A percentile compares a stretch with the other conserved stretches of the same genome.
phyloP scores from a whole-genome alignment of 2,888 invertebrate species.

The Cylindroiulus punctatus region DNA sequence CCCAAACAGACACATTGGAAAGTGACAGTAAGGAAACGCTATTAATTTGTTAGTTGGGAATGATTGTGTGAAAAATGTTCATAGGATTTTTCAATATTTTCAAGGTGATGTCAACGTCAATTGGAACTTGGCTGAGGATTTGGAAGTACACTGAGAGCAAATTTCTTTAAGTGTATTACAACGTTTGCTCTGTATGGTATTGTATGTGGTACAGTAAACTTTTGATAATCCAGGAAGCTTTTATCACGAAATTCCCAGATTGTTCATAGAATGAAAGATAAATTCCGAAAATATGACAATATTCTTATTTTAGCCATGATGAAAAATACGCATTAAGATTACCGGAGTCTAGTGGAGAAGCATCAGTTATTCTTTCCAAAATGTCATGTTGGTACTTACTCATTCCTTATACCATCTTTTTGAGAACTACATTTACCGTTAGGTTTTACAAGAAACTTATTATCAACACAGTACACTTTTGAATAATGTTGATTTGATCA shows the following conservation, averaged over 20 bases:
- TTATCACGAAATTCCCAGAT: too few species aligned
- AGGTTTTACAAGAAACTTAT: neutral
- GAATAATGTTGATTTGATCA: conserved; percentile 7
- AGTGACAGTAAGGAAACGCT: conserved; percentile 5
- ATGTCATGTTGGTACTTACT: neutral
- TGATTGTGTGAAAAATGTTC: neutral
- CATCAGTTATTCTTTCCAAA: neutral
- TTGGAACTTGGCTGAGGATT: conserved; percentile 26
- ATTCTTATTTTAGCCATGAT: too few species aligned
- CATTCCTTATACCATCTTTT: neutral
- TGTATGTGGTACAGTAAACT: neutral
- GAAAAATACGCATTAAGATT: too few species aligned
- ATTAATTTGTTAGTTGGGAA: neutral
- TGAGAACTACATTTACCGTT: neutral
- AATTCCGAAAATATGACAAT: too few species aligned
- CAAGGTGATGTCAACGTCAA: neutral
- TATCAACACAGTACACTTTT: neutral
- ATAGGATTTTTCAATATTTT: neutral
- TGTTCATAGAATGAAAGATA: too few species aligned
- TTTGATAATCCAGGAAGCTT: too few species aligned
- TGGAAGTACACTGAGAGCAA: conserved; percentile 13
- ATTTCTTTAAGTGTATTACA: neutral
- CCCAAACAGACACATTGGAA: conserved; percentile 1
- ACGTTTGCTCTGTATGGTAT: neutral
- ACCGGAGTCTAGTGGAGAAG: too few species aligned